Percentiles rank a stretch among this genome's conserved stretches.
These are phyloP conservation scores for Etheostoma spectabile DNA, from an alignment of 2,113 vertebrate genomes.

Conservation along the genomic window DNA sequence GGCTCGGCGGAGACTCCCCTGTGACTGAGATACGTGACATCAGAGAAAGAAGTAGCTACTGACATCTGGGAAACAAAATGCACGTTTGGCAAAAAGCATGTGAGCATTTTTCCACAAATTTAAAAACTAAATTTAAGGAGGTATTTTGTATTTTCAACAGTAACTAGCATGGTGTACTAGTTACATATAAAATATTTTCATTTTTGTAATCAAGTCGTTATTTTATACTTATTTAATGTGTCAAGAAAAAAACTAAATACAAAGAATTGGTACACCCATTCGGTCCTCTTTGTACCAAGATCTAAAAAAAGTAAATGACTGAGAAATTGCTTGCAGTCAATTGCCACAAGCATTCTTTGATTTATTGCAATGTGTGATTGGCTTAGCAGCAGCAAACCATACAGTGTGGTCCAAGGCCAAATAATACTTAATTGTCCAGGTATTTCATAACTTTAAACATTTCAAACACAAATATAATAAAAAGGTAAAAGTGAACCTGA, in stretches of 20 bases:
- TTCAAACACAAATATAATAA: background rate
- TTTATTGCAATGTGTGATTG: too few species aligned
- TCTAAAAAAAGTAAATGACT: too few species aligned
- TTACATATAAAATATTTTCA: background rate
- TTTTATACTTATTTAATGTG: background rate
- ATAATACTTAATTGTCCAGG: too few species aligned
- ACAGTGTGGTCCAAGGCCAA: too few species aligned
- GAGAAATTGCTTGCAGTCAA: too few species aligned
- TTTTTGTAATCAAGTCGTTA: too few species aligned
- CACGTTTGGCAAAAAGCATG: background rate
- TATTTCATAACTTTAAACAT: too few species aligned
- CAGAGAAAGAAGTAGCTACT: conserved; percentile 16
- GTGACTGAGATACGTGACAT: conserved; percentile 86
- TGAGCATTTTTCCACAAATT: background rate
- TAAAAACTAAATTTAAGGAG: background rate
- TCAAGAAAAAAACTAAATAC: background rate
- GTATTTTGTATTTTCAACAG: background rate
- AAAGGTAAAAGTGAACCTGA: background rate
- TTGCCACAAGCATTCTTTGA: too few species aligned
- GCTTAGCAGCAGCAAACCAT: too few species aligned
- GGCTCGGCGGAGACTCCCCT: conserved; percentile 96
- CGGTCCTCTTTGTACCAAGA: too few species aligned
- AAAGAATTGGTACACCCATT: too few species aligned
- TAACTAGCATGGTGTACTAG: background rate
- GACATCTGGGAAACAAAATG: background rate